Percentiles rank a stretch among this genome's conserved stretches.
These are phyloP conservation scores for Prionailurus bengalensis DNA, from an alignment of 2,113 vertebrate genomes.

Conservation along the genomic window DNA sequence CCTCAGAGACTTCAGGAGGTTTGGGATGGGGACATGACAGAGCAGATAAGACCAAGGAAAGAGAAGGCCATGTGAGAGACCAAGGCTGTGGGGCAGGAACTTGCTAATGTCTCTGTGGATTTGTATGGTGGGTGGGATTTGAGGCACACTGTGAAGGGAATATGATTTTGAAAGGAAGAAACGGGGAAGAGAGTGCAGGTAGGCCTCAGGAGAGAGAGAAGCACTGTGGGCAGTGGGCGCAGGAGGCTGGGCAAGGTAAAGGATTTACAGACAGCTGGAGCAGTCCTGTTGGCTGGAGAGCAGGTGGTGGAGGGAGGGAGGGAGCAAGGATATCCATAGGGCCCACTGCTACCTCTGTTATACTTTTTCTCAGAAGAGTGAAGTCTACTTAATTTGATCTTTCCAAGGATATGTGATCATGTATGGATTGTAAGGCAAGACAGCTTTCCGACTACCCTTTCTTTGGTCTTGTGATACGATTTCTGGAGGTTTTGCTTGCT, in stretches of 20 bases:
- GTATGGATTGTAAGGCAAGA: neutral
- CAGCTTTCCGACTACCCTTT: neutral
- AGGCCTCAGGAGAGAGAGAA: neutral
- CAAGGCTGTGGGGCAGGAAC: neutral
- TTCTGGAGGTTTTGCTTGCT: neutral
- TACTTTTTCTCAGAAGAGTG: neutral
- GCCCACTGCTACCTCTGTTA: neutral
- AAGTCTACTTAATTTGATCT: neutral
- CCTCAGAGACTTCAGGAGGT: neutral
- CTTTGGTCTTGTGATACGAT: neutral
- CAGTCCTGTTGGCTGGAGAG: neutral
- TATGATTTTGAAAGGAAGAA: neutral
- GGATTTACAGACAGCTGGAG: fast-evolving
- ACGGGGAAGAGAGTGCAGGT: neutral
- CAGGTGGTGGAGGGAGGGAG: neutral
- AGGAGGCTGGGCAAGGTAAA: too few species aligned
- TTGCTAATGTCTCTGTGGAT: neutral
- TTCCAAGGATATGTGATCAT: neutral
- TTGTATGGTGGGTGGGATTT: neutral
- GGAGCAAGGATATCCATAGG: neutral
- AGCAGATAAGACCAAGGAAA: neutral
- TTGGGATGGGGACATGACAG: neutral
- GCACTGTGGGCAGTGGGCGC: too few species aligned
- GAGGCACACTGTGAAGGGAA: neutral
- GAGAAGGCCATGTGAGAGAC: neutral